These are phyloP conservation scores for Thymallus thymallus DNA, from an alignment of 2,113 vertebrate genomes.

Conservation along the genomic window DNA sequence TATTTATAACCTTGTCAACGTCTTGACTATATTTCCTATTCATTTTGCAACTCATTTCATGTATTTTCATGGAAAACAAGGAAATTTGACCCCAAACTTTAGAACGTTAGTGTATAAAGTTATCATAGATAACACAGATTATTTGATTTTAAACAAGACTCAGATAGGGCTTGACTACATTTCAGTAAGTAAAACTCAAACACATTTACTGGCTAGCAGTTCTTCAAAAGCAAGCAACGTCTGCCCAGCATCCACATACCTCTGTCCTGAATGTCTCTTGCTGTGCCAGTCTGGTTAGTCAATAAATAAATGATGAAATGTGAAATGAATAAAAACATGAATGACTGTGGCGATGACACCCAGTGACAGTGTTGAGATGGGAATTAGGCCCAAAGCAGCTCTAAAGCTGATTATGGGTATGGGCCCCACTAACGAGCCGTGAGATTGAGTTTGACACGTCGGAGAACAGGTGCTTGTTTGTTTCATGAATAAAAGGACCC, in stretches of 20 bases:
- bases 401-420: conserved; percentile 75
- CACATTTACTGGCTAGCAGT: neutral
- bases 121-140: no score
- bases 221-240: neutral
- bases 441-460: conserved; percentile 78
- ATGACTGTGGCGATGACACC: conserved; percentile 70
- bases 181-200: neutral
- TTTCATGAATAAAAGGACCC: conserved; percentile 66
- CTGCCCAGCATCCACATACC: neutral
- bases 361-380: conserved; percentile 75
- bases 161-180: neutral
- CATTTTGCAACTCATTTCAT: no score
- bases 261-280: conserved; percentile 38
- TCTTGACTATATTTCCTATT: no score
- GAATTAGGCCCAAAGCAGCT: conserved; percentile 74
- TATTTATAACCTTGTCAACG: no score
- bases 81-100: no score
- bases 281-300: conserved; percentile 52
- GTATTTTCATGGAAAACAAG: no score
- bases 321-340: conserved; percentile 79
- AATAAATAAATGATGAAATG: conserved; percentile 74
- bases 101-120: no score
- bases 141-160: no score
- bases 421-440: conserved; percentile 68
- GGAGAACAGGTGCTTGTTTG: conserved; percentile 78